Evolutionary conservation across 2,888 invertebrate genomes (phyloP).

Genomic region (Crocallis elinguaria): DNA sequence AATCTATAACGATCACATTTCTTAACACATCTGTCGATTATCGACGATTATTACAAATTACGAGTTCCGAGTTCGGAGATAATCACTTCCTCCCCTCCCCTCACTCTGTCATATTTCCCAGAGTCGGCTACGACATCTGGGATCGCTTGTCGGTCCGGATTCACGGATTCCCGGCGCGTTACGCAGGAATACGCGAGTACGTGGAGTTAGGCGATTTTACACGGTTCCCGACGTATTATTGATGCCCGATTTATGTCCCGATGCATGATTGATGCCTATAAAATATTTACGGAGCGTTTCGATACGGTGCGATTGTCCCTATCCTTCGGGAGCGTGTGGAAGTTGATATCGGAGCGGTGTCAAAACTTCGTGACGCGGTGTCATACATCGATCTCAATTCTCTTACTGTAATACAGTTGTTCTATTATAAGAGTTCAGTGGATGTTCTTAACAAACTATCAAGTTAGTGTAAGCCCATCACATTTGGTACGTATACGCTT

Average conservation of each 20-base stretch:
- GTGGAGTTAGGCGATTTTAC: slow-evolving; percentile 41
- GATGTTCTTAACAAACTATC: neutral
- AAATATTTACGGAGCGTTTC: slow-evolving; percentile 44
- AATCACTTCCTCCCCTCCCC: slow-evolving; percentile 24
- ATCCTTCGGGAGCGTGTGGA: slow-evolving; percentile 7
- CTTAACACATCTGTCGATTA: slow-evolving; percentile 34
- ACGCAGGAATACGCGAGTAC: slow-evolving; percentile 8
- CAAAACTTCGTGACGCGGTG: slow-evolving; percentile 29
- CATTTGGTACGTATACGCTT: no score
- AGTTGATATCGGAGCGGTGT: slow-evolving; percentile 22
- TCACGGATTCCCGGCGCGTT: slow-evolving; percentile 8
- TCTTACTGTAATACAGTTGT: neutral
- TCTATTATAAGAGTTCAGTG: no score
- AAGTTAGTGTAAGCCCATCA: neutral
- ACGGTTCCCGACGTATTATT: slow-evolving; percentile 13
- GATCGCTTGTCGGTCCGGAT: slow-evolving; percentile 11
- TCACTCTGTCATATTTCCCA: slow-evolving; percentile 21
- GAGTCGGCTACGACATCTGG: slow-evolving; percentile 21
- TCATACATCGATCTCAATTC: slow-evolving; percentile 8
- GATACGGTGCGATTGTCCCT: slow-evolving; percentile 16
- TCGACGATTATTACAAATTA: slow-evolving; percentile 34
- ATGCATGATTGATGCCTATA: slow-evolving; percentile 49
- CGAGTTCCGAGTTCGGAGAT: slow-evolving; percentile 31
- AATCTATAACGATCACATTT: slow-evolving; percentile 31
- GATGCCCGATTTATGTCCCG: slow-evolving; percentile 52